Percentiles rank a stretch among this genome's conserved stretches.
phyloP scores from a whole-genome alignment of 2,113 vertebrate genomes.

The Thamnophis sirtalis region DNA sequence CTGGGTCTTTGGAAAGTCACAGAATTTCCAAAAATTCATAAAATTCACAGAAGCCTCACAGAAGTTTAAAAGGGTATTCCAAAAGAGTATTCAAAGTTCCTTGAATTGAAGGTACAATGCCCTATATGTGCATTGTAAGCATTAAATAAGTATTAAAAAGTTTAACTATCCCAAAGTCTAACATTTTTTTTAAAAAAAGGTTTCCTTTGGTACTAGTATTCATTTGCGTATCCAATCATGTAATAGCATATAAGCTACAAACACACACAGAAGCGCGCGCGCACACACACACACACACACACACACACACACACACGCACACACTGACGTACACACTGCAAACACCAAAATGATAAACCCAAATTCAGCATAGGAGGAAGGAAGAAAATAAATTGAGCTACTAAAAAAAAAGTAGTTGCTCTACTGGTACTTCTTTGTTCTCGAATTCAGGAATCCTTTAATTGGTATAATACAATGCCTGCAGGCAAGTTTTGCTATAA shows the following conservation, averaged over 20 bases:
- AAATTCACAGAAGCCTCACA: background rate
- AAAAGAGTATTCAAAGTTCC: background rate
- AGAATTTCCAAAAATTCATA: background rate
- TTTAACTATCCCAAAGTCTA: background rate
- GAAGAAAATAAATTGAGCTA: constrained; percentile 47
- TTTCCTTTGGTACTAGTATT: constrained; percentile 18
- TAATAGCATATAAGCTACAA: constrained; percentile 31
- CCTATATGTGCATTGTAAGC: background rate
- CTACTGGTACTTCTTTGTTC: constrained; percentile 58
- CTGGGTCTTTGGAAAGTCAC: background rate
- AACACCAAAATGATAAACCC: constrained; percentile 26
- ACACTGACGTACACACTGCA: background rate
- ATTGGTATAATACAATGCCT: constrained; percentile 52
- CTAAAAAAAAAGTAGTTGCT: constrained; percentile 37
- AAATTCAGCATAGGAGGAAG: constrained; percentile 53
- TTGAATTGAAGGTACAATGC: background rate
- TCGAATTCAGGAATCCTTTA: constrained; percentile 50
- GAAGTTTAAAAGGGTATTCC: background rate
- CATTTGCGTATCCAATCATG: constrained; percentile 19
- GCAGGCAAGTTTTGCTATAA: constrained; percentile 55
- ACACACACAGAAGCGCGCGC: background rate
- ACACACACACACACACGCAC: background rate
- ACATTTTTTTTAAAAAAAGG: background rate
- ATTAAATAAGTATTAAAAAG: background rate
- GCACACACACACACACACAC: constrained; percentile 5